Base-by-base conservation (phyloP, 1,140 invertebrate genomes). In the Rhyacophila brunnea region DNA sequence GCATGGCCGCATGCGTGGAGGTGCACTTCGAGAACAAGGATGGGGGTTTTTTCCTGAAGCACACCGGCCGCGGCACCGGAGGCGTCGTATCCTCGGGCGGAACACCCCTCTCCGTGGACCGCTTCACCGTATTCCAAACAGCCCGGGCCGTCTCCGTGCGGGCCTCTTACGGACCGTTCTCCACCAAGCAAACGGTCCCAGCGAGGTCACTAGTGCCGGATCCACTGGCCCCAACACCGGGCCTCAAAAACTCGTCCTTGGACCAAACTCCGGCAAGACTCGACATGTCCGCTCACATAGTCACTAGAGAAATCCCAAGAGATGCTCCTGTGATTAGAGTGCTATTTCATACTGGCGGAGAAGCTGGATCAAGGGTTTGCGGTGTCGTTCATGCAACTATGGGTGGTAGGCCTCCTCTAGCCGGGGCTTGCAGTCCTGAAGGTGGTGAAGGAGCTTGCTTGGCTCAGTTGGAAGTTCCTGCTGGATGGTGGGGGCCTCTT, bases 101-200 rank as follows among this genome's bases (percentile, higher is more conserved):
- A 1, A 83, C 83, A 20, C 81, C 85, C 1, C 75, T 91, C 9
- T 89, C 88, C 36, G 79, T 89, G 50, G 87, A 91, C 74, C 85
- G 90, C 36, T 95, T 96, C 70, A 93, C 91, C 6, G 90, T 95
- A 2, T 86, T 95, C 65, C 90, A 94, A 70, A 91, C 90, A 28
- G 90, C 89, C 19, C 85, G 91, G 58, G 90, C 92, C 5, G 89
- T 91, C 0, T 92, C 91, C 0, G 88, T 96, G 3, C 79, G 91
- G 11, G 92, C 92, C 6, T 92, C 89, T 5, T 95, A 95, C 67
- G 93, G 93, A 2, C 93, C 93, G 1, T 95, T 95, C 75, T 92
- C 90, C 60, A 94, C 92, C 20, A 94, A 94, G 68, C 92, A 95
- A 74, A 95, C 91, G 1, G 91, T 95, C 11, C 92, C 92, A n/a